These are phyloP conservation scores for Coptotermes formosanus DNA, from an alignment of 1,140 invertebrate genomes.

Conservation along the genomic window DNA sequence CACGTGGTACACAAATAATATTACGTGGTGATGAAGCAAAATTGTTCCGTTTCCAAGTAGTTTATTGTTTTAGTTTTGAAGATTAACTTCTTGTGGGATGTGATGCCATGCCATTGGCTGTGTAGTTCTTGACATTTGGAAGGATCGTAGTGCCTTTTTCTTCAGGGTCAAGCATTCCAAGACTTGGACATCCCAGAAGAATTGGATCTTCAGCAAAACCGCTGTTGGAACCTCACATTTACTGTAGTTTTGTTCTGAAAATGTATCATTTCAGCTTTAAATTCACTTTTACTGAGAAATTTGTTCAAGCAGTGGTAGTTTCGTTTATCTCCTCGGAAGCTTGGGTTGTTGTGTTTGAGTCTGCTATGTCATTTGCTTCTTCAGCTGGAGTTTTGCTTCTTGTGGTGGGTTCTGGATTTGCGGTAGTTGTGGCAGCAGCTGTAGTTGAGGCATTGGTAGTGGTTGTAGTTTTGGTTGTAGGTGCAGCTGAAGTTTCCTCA, in stretches of 20 bases:
- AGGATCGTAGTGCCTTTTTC: no score
- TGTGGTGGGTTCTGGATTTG: neutral
- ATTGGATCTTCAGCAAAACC: no score
- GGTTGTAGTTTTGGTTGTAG: neutral
- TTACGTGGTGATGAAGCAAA: no score
- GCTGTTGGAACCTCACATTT: no score
- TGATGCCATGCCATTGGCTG: no score
- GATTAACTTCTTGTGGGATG: no score
- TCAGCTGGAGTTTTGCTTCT: neutral
- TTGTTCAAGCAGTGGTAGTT: neutral
- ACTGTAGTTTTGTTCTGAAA: neutral
- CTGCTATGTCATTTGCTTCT: neutral
- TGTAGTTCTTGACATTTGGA: no score
- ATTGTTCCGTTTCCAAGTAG: no score
- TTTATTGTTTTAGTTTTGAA: no score
- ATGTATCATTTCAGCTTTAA: neutral
- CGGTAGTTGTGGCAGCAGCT: neutral
- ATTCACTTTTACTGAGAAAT: neutral
- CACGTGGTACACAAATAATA: no score
- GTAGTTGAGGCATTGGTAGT: neutral
- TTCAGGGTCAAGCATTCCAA: no score
- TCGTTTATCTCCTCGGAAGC: constrained; percentile 5
- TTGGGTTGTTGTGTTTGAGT: neutral
- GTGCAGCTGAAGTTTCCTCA: neutral
- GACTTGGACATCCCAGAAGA: no score